Conservation (phyloP, 2,888 invertebrate species). For the Cheilosia urbana region DNA sequence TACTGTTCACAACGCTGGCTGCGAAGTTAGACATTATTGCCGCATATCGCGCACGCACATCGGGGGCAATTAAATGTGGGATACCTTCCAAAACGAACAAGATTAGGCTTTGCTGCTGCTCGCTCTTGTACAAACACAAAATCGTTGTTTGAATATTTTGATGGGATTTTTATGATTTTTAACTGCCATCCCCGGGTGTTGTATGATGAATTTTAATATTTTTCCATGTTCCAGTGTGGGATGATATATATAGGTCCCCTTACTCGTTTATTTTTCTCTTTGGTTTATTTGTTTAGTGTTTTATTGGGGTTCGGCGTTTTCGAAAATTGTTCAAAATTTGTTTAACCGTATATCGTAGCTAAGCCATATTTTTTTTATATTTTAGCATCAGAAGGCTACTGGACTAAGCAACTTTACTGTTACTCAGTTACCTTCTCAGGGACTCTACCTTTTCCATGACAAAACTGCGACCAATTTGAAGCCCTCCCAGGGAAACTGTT, state of each 20-base stretch:
- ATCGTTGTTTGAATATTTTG: constrained; percentile 60
- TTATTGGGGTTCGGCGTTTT: constrained; percentile 35
- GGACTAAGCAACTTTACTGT: too few relatives aligned
- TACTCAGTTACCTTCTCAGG: too few relatives aligned
- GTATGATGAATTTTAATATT: constrained; percentile 73
- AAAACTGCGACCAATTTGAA: too few relatives aligned
- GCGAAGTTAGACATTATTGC: constrained; percentile 50
- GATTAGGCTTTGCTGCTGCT: constrained; percentile 25
- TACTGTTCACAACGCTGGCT: constrained; percentile 60
- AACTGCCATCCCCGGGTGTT: constrained; percentile 46
- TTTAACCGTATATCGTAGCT: too few relatives aligned
- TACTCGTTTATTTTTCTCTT: background rate
- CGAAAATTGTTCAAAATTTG: background rate
- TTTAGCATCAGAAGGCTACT: too few relatives aligned
- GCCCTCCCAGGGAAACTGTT: too few relatives aligned
- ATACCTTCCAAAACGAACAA: constrained; percentile 31
- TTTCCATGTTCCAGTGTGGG: constrained; percentile 15
- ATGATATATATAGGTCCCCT: too few relatives aligned
- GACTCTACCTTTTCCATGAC: too few relatives aligned
- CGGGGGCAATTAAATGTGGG: constrained; percentile 67
- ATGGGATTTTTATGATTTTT: constrained; percentile 74
- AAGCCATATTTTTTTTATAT: too few relatives aligned
- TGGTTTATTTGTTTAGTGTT: constrained; percentile 43
- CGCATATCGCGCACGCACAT: constrained; percentile 71
- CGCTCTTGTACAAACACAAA: constrained; percentile 48